These are phyloP conservation scores for Galerucella pusilla DNA, from an alignment of 2,888 invertebrate species.

Conservation along the genomic window DNA sequence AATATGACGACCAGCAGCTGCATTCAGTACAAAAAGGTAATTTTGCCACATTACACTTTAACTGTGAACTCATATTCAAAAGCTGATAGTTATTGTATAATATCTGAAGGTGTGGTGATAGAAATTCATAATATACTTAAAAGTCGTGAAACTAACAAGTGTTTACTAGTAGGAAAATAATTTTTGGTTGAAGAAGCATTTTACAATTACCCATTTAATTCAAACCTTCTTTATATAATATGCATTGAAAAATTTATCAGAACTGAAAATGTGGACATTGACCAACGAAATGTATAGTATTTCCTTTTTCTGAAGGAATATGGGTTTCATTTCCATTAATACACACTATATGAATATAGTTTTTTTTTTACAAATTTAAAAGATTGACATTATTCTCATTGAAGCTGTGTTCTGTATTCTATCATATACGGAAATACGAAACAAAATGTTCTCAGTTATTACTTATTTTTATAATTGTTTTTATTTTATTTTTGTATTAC, in stretches of 20 bases:
- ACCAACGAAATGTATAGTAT: slow-evolving; percentile 16
- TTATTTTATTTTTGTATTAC: too few relatives aligned
- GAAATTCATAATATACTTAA: too few relatives aligned
- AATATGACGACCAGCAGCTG: slow-evolving; percentile 2
- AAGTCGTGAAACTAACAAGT: slow-evolving; percentile 8
- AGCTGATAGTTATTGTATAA: too few relatives aligned
- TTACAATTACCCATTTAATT: slow-evolving; percentile 16
- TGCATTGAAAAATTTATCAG: slow-evolving; percentile 9
- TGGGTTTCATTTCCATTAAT: slow-evolving; percentile 11
- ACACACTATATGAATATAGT: slow-evolving; percentile 17
- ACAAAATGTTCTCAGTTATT: too few relatives aligned
- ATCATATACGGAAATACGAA: too few relatives aligned
- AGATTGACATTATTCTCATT: too few relatives aligned
- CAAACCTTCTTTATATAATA: slow-evolving; percentile 10
- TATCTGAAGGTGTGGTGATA: too few relatives aligned
- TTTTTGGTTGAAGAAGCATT: slow-evolving; percentile 13
- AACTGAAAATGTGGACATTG: slow-evolving; percentile 16
- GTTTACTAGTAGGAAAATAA: slow-evolving; percentile 12
- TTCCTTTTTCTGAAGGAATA: not conserved
- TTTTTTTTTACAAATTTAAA: not conserved
- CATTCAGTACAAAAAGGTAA: slow-evolving; percentile 1
- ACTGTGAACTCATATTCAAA: not conserved
- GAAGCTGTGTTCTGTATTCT: too few relatives aligned
- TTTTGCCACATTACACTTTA: slow-evolving; percentile 4
- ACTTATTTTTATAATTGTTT: too few relatives aligned